Evolutionary conservation across 2,113 vertebrate species (phyloP).

Genomic region (Regulus satrapa): DNA sequence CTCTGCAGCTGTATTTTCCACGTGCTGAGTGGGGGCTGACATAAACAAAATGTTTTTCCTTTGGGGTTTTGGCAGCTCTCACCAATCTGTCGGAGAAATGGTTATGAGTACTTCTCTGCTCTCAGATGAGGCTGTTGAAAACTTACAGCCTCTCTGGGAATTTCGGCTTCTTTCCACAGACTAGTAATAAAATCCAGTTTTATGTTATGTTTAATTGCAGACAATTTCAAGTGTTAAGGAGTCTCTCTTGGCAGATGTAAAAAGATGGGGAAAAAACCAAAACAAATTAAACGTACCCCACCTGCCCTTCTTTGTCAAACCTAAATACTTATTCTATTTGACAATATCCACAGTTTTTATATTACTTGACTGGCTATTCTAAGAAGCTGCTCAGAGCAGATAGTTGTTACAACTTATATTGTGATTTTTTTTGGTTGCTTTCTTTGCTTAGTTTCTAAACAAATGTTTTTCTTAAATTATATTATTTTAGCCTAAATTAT

Average conservation of each 20-base stretch:
- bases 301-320: neutral
- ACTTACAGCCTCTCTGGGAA: conserved; percentile 75
- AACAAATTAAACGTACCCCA: neutral
- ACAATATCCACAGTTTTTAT: neutral
- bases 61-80: neutral
- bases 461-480: neutral
- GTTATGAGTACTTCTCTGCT: conserved; percentile 64
- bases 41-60: conserved; percentile 49
- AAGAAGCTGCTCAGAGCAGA: neutral
- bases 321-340: neutral
- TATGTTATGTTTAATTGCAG: conserved; percentile 58
- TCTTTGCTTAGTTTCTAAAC: neutral
- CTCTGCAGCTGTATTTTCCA: conserved; percentile 15
- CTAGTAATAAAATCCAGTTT: conserved; percentile 56
- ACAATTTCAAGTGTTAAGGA: conserved; percentile 41
- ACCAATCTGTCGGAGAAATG: conserved; percentile 64
- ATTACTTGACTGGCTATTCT: neutral
- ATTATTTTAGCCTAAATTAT: neutral
- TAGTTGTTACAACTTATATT: neutral
- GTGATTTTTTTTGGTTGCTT: neutral
- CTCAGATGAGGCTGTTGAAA: conserved; percentile 68
- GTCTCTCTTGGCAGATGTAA: neutral
- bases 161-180: conserved; percentile 64
- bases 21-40: neutral
- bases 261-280: neutral